Evolutionary conservation across 2,888 invertebrate species (phyloP).

Genomic region (Ametastegia equiseti): DNA sequence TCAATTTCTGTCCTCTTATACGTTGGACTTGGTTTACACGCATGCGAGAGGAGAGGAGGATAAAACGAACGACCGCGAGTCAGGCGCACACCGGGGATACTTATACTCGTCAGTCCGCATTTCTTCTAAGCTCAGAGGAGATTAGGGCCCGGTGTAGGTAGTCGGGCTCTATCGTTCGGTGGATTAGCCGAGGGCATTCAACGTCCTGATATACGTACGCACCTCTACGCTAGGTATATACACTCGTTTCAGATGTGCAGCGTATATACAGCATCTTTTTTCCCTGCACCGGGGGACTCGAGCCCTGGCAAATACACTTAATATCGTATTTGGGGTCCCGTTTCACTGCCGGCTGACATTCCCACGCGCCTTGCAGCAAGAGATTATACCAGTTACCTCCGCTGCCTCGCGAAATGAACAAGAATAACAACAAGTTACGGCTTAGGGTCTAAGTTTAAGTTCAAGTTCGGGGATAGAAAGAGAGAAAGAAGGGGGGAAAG

Average conservation of each 20-base stretch:
- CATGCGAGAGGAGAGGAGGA: not conserved
- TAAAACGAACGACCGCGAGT: not conserved
- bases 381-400: not conserved
- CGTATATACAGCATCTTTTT: not conserved
- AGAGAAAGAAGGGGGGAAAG: not conserved
- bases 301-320: not conserved
- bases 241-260: not conserved
- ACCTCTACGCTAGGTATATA: not conserved
- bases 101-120: conserved; percentile 41
- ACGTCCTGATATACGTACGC: not conserved
- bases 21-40: not conserved
- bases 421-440: not conserved
- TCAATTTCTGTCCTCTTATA: not conserved
- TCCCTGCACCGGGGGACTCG: not conserved
- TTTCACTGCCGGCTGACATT: conserved; percentile 17
- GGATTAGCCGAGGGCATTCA: conserved; percentile 30
- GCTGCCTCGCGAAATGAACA: not conserved
- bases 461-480: not conserved
- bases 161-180: conserved; percentile 2
- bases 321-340: conserved; percentile 27
- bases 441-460: not conserved
- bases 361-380: conserved; percentile 28
- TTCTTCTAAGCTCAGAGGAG: conserved; percentile 27
- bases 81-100: not conserved
- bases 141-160: conserved; percentile 14